phyloP scores from a whole-genome alignment of 2,113 vertebrate genomes.

The Cyanistes caeruleus region DNA sequence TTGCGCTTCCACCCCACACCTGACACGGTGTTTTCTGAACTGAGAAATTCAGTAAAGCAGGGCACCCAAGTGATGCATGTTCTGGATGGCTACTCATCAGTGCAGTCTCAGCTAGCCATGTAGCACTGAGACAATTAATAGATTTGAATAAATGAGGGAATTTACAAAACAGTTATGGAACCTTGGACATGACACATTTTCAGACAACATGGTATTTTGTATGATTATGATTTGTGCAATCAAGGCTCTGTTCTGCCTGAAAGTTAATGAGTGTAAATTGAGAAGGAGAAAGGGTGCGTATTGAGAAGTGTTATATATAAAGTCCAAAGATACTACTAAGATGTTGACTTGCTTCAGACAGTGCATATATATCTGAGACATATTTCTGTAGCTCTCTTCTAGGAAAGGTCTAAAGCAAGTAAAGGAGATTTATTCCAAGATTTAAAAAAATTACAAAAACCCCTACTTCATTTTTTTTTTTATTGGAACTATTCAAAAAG shows the following conservation, averaged over 20 bases:
- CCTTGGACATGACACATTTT: background rate
- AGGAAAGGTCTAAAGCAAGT: background rate
- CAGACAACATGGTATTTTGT: background rate
- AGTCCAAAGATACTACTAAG: background rate
- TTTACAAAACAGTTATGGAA: background rate
- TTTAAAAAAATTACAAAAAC: background rate
- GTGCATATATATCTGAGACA: background rate
- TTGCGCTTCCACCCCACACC: rapidly evolving
- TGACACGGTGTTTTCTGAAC: background rate
- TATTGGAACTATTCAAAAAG: background rate
- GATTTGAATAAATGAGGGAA: background rate
- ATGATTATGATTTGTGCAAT: background rate
- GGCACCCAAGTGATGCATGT: background rate
- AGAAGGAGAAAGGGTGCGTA: background rate
- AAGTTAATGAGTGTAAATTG: background rate
- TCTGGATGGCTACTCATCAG: rapidly evolving
- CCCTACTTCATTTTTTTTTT: background rate
- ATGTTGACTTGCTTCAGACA: background rate
- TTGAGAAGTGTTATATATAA: background rate
- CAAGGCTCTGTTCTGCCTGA: background rate
- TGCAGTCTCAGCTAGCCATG: background rate
- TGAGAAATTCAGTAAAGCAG: background rate
- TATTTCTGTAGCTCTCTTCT: background rate
- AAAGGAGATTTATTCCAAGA: background rate
- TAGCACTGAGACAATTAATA: background rate